Evolutionary conservation across 2,797 vertebrate genomes (phyloP).

Genomic region (Lemur catta): DNA sequence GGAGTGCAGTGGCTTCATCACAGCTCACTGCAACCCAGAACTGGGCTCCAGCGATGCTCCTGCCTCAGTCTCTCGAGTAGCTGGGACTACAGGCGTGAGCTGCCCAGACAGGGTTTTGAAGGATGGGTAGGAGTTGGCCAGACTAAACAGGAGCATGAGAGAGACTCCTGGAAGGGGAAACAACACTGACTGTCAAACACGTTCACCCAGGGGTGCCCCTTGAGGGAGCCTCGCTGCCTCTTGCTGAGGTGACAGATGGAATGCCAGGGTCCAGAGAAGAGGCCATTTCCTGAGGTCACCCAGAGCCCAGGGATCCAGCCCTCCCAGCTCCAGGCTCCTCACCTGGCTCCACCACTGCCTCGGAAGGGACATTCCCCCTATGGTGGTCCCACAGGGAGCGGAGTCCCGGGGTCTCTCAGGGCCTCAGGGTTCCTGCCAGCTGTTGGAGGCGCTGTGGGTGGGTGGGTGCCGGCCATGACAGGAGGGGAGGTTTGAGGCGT

Average conservation of each 20-base stretch:
- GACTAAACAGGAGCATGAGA: background rate
- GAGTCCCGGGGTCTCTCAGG: fast-evolving
- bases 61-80: background rate
- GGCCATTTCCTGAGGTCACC: background rate
- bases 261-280: background rate
- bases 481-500: background rate
- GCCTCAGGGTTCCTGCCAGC: background rate
- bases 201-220: too few relatives aligned
- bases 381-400: background rate
- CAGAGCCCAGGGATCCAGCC: background rate
- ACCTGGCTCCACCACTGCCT: background rate
- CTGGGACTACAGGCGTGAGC: background rate
- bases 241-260: background rate
- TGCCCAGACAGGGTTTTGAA: background rate
- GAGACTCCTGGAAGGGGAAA: background rate
- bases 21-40: background rate
- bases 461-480: fast-evolving
- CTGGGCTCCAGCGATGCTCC: background rate
- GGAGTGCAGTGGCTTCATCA: background rate
- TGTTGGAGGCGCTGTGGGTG: too few relatives aligned
- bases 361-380: background rate
- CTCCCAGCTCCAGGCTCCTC: background rate
- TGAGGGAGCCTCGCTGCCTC: background rate
- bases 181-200: background rate
- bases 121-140: background rate